phyloP scores from a whole-genome alignment of 1,140 invertebrate species.

The Portunus trituberculatus region DNA sequence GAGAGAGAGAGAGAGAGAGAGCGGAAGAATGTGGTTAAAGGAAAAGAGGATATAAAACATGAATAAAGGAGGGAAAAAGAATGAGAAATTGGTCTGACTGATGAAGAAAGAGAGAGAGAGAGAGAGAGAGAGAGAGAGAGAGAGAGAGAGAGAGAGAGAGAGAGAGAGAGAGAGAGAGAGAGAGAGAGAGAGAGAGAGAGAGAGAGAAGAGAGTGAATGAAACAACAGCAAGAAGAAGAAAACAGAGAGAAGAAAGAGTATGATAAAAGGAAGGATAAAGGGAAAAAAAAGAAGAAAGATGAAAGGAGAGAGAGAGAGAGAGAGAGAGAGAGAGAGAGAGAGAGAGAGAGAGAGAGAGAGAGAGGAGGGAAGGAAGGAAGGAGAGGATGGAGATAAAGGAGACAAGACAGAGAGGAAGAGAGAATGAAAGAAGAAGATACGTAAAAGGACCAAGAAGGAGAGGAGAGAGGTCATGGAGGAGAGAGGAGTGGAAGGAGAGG shows the following conservation, averaged over 20 bases:
- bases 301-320: background rate
- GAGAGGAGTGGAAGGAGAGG: background rate
- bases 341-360: background rate
- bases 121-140: too few relatives aligned
- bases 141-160: background rate
- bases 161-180: background rate
- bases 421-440: background rate
- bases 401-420: background rate
- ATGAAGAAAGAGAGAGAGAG: too few relatives aligned
- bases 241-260: background rate
- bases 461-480: background rate
- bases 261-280: background rate
- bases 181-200: background rate
- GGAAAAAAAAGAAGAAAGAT: background rate
- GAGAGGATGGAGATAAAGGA: background rate
- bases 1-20: background rate
- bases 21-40: background rate
- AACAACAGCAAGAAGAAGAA: background rate
- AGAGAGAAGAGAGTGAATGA: background rate
- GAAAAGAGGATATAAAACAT: too few relatives aligned
- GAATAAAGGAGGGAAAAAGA: too few relatives aligned
- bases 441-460: background rate
- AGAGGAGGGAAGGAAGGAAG: background rate
- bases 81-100: too few relatives aligned
- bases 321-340: background rate